Evolutionary conservation across 1,140 invertebrate species (phyloP), one percentile per base, ranked within the genome.

Genomic region (Drosophila elegans): DNA sequence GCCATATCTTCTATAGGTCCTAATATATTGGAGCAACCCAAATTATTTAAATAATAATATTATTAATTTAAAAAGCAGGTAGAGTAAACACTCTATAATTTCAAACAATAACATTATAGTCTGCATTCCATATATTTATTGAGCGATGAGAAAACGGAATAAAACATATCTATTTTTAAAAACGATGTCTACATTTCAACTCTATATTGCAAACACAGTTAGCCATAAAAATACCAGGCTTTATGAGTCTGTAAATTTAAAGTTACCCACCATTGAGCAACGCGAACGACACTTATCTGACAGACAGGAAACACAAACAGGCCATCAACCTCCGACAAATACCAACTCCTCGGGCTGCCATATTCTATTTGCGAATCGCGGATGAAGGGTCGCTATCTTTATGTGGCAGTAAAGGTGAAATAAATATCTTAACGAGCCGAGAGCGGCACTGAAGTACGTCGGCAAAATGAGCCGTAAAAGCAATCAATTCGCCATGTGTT

Each of bases 401-500:
- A 78, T 78, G 69, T 49, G 61, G 57, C 63, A 46, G 49, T 41
- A 52, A 68, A 77, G 77, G 66, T 74, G 71, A 78, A 78, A 82
- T 82, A 82, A 75, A 82, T 78, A 77, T 67, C 62, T 82, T 85
- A 83, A 83, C 84, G 85, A 89, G 72, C 72, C 46, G 60, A 49
- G 60, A 63, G 59, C 62, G 51, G 36, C 57, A 44, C 39, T 67
- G 16, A 54, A 74, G 71, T 74, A 59, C 51, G 72, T 61, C 74
- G 64, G 61, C 79, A 86, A 88, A 88, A 88, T 88, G 84, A 89
- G 84, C 84, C 80, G 84, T 88, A 78, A 88, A 78, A 88, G 80
- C 73, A 89, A 88, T 88, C 83, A 89, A 83, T 89, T 84, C 80
- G 66, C 66, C 84, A 89, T 88, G 84, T 84, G 84, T 84, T 89